Base-by-base conservation (phyloP, 2,888 invertebrate genomes). In the Carterocephalus palaemon region DNA sequence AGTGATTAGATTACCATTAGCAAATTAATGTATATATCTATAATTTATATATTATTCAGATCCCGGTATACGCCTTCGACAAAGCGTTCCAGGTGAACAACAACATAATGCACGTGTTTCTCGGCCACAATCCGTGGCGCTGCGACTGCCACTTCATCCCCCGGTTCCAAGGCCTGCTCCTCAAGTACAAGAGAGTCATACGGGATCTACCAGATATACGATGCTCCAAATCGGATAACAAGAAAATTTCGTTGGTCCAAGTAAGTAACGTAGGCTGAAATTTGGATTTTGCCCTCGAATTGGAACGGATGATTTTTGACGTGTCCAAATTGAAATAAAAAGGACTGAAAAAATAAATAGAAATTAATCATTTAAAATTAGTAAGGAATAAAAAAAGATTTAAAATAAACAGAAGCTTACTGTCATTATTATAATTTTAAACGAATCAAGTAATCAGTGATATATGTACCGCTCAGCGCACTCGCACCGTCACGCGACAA, bases 131-230 rank as follows among this genome's bases (percentile, higher is more conserved):
- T 75, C 93, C 95, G 0, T 95, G 95, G 94, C 86, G 90, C 15
- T 95, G 95, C 64, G 93, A 94, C 60, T 95, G 95, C 56, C 89
- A 90, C 53, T 95, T 93, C 70, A 92, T 92, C 2, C 94, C 94
- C 28, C 88, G 91, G 23, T 93, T 95, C 65, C 92, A 93, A 65
- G 92, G 90, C 28, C 72, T 92, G 31, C 70, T 92, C 6, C 85
- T 90, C 53, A 92, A 92, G 63, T 94, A 94, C 67, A 88, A 90
- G 49, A 81, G 88, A 10, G 89, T 94, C 42, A 90, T 95, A 48
- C 84, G 88, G 45, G 95, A 95, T 61, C 75, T 91, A 1, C 70
- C 85, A 10, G 92, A 94, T 55, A 90, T 95, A 19, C 89, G 88
- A 53, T 95, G 95, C 63, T 89, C 91, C 0, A 84, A 88, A 42